Evolutionary conservation across 64 coral and sea anemone genomes (phyloP).

Genomic region (Montipora cactus): DNA sequence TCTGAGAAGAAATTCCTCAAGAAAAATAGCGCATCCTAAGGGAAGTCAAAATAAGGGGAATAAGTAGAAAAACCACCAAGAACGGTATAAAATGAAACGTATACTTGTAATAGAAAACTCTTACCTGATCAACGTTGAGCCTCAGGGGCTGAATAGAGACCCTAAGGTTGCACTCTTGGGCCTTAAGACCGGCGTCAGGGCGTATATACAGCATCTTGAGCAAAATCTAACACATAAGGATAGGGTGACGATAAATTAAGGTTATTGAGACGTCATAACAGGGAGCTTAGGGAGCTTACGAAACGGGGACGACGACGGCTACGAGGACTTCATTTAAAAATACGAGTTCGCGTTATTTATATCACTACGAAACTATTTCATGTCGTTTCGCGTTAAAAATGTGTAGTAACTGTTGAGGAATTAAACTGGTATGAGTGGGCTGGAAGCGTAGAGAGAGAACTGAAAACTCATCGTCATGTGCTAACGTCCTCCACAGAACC

Average conservation of each 20-base stretch:
- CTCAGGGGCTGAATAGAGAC: slow-evolving; percentile 93
- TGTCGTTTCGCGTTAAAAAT: too few relatives aligned
- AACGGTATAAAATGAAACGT: neutral
- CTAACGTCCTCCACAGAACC: too few relatives aligned
- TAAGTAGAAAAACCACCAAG: neutral
- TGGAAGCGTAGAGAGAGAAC: too few relatives aligned
- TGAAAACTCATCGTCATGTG: too few relatives aligned
- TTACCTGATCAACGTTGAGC: slow-evolving; percentile 96
- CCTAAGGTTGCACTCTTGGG: slow-evolving; percentile 89
- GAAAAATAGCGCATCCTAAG: slow-evolving; percentile 92
- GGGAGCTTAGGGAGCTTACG: too few relatives aligned
- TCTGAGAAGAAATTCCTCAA: slow-evolving; percentile 90
- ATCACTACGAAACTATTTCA: too few relatives aligned
- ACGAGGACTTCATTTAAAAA: too few relatives aligned
- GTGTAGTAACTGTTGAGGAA: too few relatives aligned
- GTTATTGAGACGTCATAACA: neutral
- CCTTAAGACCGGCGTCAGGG: slow-evolving; percentile 80
- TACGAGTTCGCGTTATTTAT: too few relatives aligned
- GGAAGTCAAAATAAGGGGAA: neutral
- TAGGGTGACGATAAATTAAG: neutral
- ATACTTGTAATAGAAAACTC: neutral
- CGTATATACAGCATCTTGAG: slow-evolving; percentile 95
- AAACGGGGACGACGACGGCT: too few relatives aligned
- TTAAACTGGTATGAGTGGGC: too few relatives aligned
- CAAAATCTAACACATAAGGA: slow-evolving; percentile 52